phyloP scores from a whole-genome alignment of 1,140 invertebrate genomes.

The Trichomalopsis sarcophagae region DNA sequence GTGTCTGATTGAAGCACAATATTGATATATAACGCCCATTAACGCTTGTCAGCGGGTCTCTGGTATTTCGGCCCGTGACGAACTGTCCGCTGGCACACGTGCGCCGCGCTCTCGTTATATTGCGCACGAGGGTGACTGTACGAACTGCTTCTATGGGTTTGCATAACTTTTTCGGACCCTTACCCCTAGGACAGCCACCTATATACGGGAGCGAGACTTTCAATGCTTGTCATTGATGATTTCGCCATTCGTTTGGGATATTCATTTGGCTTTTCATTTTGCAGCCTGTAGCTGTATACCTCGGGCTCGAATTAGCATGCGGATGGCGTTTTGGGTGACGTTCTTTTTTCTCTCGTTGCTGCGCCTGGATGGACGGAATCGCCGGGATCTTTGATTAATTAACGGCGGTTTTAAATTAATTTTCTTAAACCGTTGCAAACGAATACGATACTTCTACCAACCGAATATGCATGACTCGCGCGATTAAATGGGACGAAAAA shows the following conservation, averaged over 20 bases:
- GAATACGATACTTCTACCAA: too few species aligned
- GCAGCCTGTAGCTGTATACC: too few species aligned
- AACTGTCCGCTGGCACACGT: slow-evolving; percentile 10
- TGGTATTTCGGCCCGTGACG: slow-evolving; percentile 30
- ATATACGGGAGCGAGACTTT: background rate
- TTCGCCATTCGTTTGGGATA: slow-evolving; percentile 1
- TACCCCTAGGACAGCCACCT: background rate
- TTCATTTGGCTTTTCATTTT: too few species aligned
- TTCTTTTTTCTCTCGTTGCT: too few species aligned
- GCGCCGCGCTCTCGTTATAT: slow-evolving; percentile 30
- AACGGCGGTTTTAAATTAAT: too few species aligned
- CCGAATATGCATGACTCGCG: too few species aligned
- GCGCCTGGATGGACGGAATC: too few species aligned
- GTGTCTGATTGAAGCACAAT: slow-evolving; percentile 35
- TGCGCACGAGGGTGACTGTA: slow-evolving; percentile 3
- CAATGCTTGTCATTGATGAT: slow-evolving; percentile 20
- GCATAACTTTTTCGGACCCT: background rate
- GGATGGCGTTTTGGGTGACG: too few species aligned
- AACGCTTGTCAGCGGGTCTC: slow-evolving; percentile 28
- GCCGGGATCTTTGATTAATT: too few species aligned
- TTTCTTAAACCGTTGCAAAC: too few species aligned
- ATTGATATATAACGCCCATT: slow-evolving; percentile 43
- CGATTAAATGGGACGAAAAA: too few species aligned
- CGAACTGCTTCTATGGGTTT: background rate
- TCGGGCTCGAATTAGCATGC: too few species aligned